Base-by-base conservation (phyloP, 1,140 invertebrate genomes). In the Coptotermes formosanus region DNA sequence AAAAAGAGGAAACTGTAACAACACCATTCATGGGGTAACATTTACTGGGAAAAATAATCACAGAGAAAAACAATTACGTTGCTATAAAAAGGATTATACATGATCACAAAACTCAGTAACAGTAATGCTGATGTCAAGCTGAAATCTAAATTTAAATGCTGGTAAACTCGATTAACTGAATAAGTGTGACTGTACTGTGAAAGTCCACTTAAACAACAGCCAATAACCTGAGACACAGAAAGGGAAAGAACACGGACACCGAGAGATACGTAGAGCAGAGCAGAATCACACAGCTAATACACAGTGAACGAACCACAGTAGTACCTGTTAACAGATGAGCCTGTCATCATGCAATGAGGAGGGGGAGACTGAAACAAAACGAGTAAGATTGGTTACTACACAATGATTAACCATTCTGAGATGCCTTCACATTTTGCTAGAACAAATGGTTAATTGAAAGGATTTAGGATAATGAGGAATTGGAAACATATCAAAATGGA, bases 341-440 rank as follows among this genome's bases (percentile, higher is more conserved):
- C 88, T 88, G 89, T 88, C 88, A 89, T 89, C 90, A 89, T 89
- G 89, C 89, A 90, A 89, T 89, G 87, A 88, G 88, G 87, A 88
- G 88, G 86, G 88, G 88, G 87, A 87, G 88, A 88, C 89, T 89
- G 89, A 89, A 89, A 89, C 89, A 89, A 89, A 89, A 89, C 85
- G 87, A 89, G 88, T 88, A 87, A 88, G 81, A 87, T 88, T 87
- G 85, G 87, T 87, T 87, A 87, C 87, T 87, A 88, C 85, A 88
- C 86, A 88, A 43, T 83, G 82, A 82, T 87, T 82, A 86, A 85
- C 55, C 82, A 25, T 52, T 86, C 86, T 81, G 48, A 86, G 85
- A 44, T 86, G 85, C 85, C 85, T 48, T 86, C 82, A 82, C 69
- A 83, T 25, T 85, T 59, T 85, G 55, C 85, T 83, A 64, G 55